These are phyloP conservation scores for Sebastes trivittatus DNA, from an alignment of 2,797 vertebrate species.

Conservation along the genomic window DNA sequence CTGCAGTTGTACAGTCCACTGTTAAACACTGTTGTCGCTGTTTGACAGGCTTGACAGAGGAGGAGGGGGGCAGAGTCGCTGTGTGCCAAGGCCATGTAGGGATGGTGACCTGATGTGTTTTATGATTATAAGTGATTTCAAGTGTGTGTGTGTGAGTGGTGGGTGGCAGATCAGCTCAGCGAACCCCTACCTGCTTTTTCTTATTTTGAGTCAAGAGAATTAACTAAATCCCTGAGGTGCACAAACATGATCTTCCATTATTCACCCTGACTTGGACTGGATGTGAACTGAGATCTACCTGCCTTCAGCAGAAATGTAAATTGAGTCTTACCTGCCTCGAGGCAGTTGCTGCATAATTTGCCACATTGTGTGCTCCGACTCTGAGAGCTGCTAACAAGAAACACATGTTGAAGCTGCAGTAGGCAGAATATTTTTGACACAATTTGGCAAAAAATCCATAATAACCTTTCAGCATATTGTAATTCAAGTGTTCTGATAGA, in stretches of 20 bases:
- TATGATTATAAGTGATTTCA: background rate
- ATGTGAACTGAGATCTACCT: background rate
- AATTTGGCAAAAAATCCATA: too few species aligned
- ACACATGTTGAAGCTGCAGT: background rate
- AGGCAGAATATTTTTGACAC: too few species aligned
- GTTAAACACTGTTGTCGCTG: slow-evolving; percentile 51
- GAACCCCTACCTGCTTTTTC: background rate
- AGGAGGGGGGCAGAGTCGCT: slow-evolving; percentile 7
- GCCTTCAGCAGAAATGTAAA: background rate
- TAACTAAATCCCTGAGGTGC: background rate
- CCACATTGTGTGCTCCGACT: background rate
- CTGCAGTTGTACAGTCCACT: slow-evolving; percentile 50
- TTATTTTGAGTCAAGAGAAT: background rate
- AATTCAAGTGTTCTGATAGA: too few species aligned
- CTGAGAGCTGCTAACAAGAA: background rate
- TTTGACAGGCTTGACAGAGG: slow-evolving; percentile 35
- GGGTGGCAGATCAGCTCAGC: background rate
- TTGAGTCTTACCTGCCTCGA: background rate
- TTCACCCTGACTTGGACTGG: background rate
- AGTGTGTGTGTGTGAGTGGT: background rate
- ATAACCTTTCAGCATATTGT: too few species aligned
- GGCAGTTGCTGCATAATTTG: background rate
- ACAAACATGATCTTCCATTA: background rate
- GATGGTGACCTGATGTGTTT: slow-evolving; percentile 9
- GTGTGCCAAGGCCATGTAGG: slow-evolving; percentile 6